phyloP scores from a whole-genome alignment of 2,797 vertebrate genomes.

The Acanthiza pusilla region DNA sequence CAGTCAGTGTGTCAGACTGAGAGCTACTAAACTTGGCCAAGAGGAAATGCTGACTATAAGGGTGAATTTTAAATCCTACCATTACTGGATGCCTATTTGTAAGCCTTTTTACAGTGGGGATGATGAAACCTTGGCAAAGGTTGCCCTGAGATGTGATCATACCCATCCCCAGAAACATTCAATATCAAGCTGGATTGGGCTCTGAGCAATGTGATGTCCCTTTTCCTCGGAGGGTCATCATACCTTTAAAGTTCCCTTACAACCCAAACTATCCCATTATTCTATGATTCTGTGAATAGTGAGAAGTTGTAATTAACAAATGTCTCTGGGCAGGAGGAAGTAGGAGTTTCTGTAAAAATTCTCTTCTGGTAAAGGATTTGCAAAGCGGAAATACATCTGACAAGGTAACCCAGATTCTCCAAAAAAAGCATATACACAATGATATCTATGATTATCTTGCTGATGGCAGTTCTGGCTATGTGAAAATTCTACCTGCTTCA shows the following conservation, averaged over 20 bases:
- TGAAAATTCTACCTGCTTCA: background rate
- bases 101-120: background rate
- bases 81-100: background rate
- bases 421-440: background rate
- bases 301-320: background rate
- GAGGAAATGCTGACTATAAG: background rate
- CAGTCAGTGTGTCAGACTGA: background rate
- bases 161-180: background rate
- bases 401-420: background rate
- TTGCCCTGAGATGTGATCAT: background rate
- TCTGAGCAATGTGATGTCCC: background rate
- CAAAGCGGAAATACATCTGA: background rate
- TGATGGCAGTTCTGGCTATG: background rate
- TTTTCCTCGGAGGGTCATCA: background rate
- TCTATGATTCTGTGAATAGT: background rate
- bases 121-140: background rate
- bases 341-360: background rate
- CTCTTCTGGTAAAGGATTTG: background rate
- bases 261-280: background rate
- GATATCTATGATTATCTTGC: background rate
- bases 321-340: background rate
- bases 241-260: background rate
- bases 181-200: fast-evolving
- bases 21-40: background rate
- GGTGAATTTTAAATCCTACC: background rate